Evolutionary conservation across 2,888 invertebrate species (phyloP), one percentile per base, ranked within the genome.

Genomic region (Leptothorax acervorum): DNA sequence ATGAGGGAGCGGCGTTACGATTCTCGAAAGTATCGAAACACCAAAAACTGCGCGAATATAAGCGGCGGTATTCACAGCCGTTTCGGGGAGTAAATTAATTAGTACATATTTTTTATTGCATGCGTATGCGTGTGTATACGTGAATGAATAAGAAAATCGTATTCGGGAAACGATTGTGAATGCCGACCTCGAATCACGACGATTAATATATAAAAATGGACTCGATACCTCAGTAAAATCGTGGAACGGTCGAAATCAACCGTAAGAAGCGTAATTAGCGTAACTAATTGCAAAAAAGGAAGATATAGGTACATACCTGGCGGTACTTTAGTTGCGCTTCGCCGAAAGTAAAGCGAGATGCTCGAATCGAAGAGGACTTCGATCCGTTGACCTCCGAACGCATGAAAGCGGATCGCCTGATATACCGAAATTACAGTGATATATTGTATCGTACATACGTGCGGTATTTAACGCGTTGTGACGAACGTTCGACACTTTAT

Each of bases 1-100:
- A 31, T 1, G 18, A 60, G 18, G 4, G 23, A 63, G 35, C 11
- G 23, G 39, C 39, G 3, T 39, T 39, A 4, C 63, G 39, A 35
- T 23, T 65, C n/a, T 39, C 65, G 65, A 65, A 35, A 65, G 23
- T 65, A 39, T 39, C 65, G 63, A 65, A 42, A 23, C 18, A 2
- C 1, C 1, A 18, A 18, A 35, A 18, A 51, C 18, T 51, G 51
- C 51, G 51, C 15, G 48, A 51, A 51, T 6, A 18, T 6, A 18
- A 51, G 51, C 51, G 51, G 51, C 51, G 6, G 51, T 51, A 48
- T 18, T 55, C 0, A n/a, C n/a, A 23, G 11, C 31, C 15, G 15
- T 62, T 62, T 62, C n/a, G n/a, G 9, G 9, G 35, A 8, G 1
- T n/a, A 62, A 35, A 62, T 35, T 62, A 9, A 2, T 42, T 42